Conservation (phyloP, 2,797 vertebrate genomes). For the Coendou prehensilis region DNA sequence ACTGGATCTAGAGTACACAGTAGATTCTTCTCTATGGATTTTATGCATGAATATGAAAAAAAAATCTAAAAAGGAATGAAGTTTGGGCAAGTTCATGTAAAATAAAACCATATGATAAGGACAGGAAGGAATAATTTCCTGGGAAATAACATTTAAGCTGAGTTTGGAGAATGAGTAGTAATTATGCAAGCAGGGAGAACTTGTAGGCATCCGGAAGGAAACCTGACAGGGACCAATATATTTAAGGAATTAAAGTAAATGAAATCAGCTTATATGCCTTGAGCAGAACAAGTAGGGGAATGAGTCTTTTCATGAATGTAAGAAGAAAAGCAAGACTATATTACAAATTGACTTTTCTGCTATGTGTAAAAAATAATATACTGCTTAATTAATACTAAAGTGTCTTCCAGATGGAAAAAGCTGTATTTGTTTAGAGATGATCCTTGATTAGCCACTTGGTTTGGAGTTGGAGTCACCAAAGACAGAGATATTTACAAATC, state of each 20-base stretch:
- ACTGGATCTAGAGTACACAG: not conserved
- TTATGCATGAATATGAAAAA: not conserved
- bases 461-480: not conserved
- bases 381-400: not conserved
- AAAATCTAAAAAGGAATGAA: not conserved
- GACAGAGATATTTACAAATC: not conserved
- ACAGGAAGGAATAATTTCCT: not conserved
- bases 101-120: not conserved
- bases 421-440: not conserved
- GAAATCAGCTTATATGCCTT: not conserved
- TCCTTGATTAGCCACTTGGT: not conserved
- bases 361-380: not conserved
- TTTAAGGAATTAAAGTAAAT: not conserved
- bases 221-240: not conserved
- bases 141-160: slow-evolving; percentile 1
- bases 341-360: not conserved
- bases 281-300: not conserved
- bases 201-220: not conserved
- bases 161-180: not conserved
- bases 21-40: not conserved
- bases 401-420: not conserved
- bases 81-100: not conserved
- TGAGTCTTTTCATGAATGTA: not conserved
- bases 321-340: not conserved
- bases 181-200: not conserved